Base-by-base conservation (phyloP, 2,113 vertebrate species). In the Puffinus mauretanicus region DNA sequence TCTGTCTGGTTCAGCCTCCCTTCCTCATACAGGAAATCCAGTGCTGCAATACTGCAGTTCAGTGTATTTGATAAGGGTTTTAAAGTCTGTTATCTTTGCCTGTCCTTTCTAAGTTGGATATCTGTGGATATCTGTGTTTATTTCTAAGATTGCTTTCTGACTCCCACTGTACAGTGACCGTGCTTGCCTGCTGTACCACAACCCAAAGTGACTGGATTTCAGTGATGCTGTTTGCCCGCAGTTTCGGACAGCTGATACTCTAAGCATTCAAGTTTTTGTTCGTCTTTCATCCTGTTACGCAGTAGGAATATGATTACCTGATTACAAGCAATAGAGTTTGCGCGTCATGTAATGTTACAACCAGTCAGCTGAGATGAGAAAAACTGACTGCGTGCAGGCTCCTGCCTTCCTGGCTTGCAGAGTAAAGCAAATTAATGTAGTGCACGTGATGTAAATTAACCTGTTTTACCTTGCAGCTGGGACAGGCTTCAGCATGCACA, bases 101-200 rank as follows among this genome's bases (percentile, higher is more conserved):
- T 91, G 58, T 21, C 27, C 21, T 84, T 65, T 69, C 40, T 15
- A 19, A 57, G 13, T 0, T 71, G 49, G 27, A 6, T 88, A 46
- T 65, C 40, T 73, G 11, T 27, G 29, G 44, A 7, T 81, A n/a
- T 49, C 15, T 60, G 62, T 16, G 5, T 22, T 52, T 20, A 57
- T 70, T 75, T 64, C n/a, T 8, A 25, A 8, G 51, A 19, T 54
- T 70, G 20, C 22, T 73, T 20, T 66, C 73, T 47, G 62, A 21
- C 9, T 61, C 6, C 40, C 10, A 3, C 38, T 27, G 47, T 30
- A 13, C 34, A 46, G 64, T 60, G 83, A 2, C 38, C 0, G 0
- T 20, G 10, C 17, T 58, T 60, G 26, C 29, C 49, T 57, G 76
- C 44, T 92, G 55, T 54, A 34, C 18, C 40, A 8, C 21, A 54